Base-by-base conservation (phyloP, 2,888 invertebrate genomes). In the Pandemis cinnamomeana region DNA sequence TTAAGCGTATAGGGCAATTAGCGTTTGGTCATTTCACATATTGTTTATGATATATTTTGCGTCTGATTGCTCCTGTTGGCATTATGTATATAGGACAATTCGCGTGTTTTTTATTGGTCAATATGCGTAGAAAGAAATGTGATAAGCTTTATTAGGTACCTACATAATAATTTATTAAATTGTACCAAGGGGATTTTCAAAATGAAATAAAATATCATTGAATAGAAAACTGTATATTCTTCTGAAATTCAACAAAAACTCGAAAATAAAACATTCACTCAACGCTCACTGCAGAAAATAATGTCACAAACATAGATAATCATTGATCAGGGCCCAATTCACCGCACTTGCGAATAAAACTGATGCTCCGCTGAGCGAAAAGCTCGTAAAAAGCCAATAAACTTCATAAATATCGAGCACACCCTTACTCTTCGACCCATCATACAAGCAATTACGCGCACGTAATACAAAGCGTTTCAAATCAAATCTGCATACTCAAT, bases 181-280 rank as follows among this genome's bases (percentile, higher is more conserved):
- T 60, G 20, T 61, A 70, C 42, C 36, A 48, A 51, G 48, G 60
- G 48, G 61, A 66, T 71, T 66, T 58, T 46, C 20, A 7, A 46
- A 20, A 13, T 63, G 44, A 63, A 63, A 46, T 20, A 20, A 63
- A 44, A 46, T 20, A 63, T 46, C 36, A 55, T 48, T 70, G 27
- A 8, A n/a, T 44, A 46, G 11, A 69, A 20, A 11, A 20, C 11
- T 20, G 58, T 71, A 41, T 71, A 71, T 69, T 58, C 13, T 67
- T 72, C 41, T 20, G 55, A 74, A 75, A 67, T 55, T 15, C 48
- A 36, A 60, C 42, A 68, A 58, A 42, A 67, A 6, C 11, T 63
- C 58, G 15, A 67, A 67, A 36, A 73, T 41, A 71, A 67, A 62
- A 53, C 27, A 71, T 60, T 67, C 67, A 69, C 55, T 53, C 44